phyloP scores from a whole-genome alignment of 2,113 vertebrate species.

The Onychostoma macrolepis region DNA sequence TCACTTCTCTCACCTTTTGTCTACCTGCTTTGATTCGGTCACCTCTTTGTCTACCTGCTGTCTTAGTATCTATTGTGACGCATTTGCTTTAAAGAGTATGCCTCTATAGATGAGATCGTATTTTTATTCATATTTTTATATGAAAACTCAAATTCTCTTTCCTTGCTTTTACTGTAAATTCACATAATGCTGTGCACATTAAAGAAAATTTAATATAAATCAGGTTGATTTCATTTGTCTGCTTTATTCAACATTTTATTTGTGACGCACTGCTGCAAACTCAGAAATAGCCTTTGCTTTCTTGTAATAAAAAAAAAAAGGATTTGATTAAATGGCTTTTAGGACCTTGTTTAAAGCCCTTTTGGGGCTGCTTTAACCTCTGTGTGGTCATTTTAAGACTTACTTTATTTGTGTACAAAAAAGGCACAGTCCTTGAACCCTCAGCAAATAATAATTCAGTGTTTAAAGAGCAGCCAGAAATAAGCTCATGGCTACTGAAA shows the following conservation, averaged over 20 bases:
- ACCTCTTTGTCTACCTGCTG: conserved; percentile 69
- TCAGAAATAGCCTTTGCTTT: conserved; percentile 4
- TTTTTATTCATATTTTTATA: conserved; percentile 65
- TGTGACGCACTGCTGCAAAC: background rate
- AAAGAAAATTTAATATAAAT: conserved; percentile 73
- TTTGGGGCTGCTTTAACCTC: background rate
- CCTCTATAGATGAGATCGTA: conserved; percentile 62
- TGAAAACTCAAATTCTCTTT: conserved; percentile 59
- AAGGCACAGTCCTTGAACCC: conserved; percentile 15
- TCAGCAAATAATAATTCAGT: conserved; percentile 18
- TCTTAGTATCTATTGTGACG: conserved; percentile 58
- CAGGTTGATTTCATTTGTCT: conserved; percentile 50
- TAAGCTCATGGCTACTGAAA: conserved; percentile 2
- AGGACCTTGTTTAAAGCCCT: conserved; percentile 13
- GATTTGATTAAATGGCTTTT: conserved; percentile 32
- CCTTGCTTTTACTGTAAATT: conserved; percentile 74
- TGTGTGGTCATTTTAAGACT: conserved; percentile 9
- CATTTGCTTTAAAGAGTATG: conserved; percentile 61
- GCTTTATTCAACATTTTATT: conserved; percentile 10
- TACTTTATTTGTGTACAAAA: background rate
- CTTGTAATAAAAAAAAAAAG: conserved; percentile 24
- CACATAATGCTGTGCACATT: conserved; percentile 79
- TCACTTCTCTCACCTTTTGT: conserved; percentile 63
- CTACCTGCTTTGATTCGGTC: conserved; percentile 63
- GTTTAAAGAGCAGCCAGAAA: conserved; percentile 40